Conservation (phyloP, 2,113 vertebrate species). For the Uria lomvia region DNA sequence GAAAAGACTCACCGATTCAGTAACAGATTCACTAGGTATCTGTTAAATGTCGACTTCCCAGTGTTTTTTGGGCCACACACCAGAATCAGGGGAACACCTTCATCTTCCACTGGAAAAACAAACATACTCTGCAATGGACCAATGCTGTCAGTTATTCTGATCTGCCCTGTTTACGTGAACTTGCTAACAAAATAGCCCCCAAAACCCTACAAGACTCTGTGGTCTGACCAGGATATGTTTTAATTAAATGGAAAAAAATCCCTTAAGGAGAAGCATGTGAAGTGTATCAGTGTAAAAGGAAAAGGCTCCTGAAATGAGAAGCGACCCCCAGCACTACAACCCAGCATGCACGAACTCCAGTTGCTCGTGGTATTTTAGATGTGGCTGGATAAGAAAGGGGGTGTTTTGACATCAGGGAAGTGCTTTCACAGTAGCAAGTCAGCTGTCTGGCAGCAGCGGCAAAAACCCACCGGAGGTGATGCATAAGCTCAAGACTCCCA, state of each 20-base stretch:
- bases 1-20: constrained; percentile 83
- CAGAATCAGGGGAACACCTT: constrained; percentile 84
- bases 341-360: fast-evolving
- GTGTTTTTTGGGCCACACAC: constrained; percentile 86
- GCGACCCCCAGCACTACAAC: not conserved
- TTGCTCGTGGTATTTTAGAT: fast-evolving
- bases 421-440: not conserved
- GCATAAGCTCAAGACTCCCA: fast-evolving
- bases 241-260: fast-evolving
- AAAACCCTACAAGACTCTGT: not conserved
- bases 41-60: constrained; percentile 91
- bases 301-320: not conserved
- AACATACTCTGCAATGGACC: not conserved
- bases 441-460: not conserved
- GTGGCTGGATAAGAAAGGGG: fast-evolving
- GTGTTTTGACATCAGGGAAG: fast-evolving
- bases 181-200: not conserved
- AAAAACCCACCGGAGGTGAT: fast-evolving
- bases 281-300: not conserved
- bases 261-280: fast-evolving
- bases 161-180: fast-evolving
- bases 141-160: not conserved
- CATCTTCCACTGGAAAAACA: constrained; percentile 78
- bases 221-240: too few species aligned
- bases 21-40: constrained; percentile 88